These are phyloP conservation scores for Callospermophilus lateralis DNA, from an alignment of 2,113 vertebrate species.

Conservation along the genomic window DNA sequence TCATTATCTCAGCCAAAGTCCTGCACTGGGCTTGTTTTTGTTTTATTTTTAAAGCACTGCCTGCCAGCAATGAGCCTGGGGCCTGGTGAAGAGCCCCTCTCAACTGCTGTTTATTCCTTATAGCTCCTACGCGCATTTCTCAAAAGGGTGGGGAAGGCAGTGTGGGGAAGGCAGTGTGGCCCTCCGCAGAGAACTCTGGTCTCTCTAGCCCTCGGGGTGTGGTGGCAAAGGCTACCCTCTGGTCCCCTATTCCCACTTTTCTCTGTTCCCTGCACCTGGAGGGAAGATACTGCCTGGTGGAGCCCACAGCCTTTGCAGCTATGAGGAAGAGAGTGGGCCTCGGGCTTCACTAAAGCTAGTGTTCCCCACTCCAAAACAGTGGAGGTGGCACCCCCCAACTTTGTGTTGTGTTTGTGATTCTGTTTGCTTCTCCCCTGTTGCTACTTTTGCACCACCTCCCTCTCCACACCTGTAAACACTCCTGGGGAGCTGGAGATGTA, in stretches of 20 bases:
- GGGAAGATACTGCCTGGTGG: background rate
- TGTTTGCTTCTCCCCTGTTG: conserved; percentile 51
- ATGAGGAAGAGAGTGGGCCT: background rate
- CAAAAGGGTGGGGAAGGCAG: background rate
- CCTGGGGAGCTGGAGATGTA: background rate
- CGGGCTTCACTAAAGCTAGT: background rate
- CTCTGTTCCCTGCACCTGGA: background rate
- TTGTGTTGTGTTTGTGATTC: conserved; percentile 58
- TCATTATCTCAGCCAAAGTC: background rate
- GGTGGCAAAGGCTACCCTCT: background rate
- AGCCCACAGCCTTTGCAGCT: background rate
- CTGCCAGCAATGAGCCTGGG: background rate
- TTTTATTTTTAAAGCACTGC: conserved; percentile 32
- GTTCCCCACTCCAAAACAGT: too few species aligned
- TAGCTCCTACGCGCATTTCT: background rate
- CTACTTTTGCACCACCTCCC: conserved; percentile 56
- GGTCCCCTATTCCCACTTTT: too few species aligned
- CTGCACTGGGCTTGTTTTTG: background rate
- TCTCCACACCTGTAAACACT: conserved; percentile 64
- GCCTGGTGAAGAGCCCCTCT: background rate
- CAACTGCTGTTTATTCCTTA: background rate
- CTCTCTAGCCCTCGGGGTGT: too few species aligned
- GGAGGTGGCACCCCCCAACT: background rate
- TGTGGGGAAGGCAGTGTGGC: background rate
- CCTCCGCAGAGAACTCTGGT: background rate